Evolutionary conservation across 2,113 vertebrate species (phyloP), one percentile per base, ranked within the genome.

Genomic region (Lutjanus erythropterus): DNA sequence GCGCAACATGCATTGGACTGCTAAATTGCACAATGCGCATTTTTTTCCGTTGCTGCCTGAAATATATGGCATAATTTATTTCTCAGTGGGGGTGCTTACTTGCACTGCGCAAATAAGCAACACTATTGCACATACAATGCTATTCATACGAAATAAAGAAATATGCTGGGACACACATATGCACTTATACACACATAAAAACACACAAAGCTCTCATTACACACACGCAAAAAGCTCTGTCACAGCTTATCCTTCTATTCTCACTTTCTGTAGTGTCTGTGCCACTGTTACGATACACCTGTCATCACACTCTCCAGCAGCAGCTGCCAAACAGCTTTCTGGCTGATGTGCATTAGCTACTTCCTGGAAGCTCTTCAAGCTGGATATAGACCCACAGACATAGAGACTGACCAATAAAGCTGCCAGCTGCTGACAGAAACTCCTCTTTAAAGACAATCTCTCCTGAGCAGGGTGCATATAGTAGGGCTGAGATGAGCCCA

Each of bases 221-320:
- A 80, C 41, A 60, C 59, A 66, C 47, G 55, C 56, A 71, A 66
- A 62, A 83, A 62, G 72, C 81, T 65, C 83, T 47, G 77, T 66
- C 75, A 56, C 52, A 73, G 85, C 86, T 82, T 79, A 86, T 86
- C 68, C 31, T 15, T 76, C 83, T 75, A 68, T 88, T 90, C 83
- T 89, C 85, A 88, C 90, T 92, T 91, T 78, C 86, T 79, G 70
- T 37, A 6, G 21, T 52, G 81, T 59, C 29, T 49, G 60, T 61
- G 87, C 79, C 60, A 65, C 80, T 65, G 70, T 92, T 83, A 86
- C 3, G 53, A 73, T 71, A 88, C 93, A 94, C 89, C 92, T 94
- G 92, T 94, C 90, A 90, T 87, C 65, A 37, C 27, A 41, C 75
- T 42, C 21, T 25, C 50, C 27, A 2, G 11, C 58, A 19, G 82